Conservation (phyloP, 2,797 vertebrate genomes). For the Emys orbicularis region DNA sequence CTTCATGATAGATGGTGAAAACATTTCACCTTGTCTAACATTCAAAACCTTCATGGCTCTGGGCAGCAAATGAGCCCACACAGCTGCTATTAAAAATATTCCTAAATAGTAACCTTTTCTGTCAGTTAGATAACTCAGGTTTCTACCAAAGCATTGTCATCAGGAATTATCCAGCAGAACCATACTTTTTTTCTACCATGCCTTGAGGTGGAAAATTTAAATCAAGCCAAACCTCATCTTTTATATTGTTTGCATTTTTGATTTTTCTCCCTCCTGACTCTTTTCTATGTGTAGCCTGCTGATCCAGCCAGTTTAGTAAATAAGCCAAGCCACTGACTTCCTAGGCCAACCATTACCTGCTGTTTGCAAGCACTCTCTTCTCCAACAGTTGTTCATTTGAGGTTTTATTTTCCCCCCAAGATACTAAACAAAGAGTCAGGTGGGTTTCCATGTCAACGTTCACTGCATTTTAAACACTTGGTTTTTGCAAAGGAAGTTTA, state of each 20-base stretch:
- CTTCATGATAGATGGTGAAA: background rate
- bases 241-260: background rate
- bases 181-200: background rate
- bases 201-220: background rate
- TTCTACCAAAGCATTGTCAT: background rate
- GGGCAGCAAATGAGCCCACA: background rate
- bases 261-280: background rate
- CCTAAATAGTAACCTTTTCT: background rate
- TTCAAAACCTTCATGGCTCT: background rate
- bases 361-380: background rate
- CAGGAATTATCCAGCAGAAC: background rate
- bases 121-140: background rate
- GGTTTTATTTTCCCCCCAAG: slow-evolving; percentile 51
- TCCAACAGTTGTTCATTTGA: background rate
- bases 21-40: background rate
- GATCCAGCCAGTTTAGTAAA: background rate
- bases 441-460: slow-evolving; percentile 61
- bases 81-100: background rate
- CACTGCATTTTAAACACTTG: slow-evolving; percentile 58
- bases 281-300: background rate
- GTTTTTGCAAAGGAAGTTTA: slow-evolving; percentile 61
- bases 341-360: background rate
- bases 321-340: background rate
- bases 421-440: slow-evolving; percentile 40
- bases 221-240: slow-evolving; percentile 31